These are phyloP conservation scores for Cerceris ruficornis DNA, from an alignment of 2,888 invertebrate genomes.

Conservation along the genomic window DNA sequence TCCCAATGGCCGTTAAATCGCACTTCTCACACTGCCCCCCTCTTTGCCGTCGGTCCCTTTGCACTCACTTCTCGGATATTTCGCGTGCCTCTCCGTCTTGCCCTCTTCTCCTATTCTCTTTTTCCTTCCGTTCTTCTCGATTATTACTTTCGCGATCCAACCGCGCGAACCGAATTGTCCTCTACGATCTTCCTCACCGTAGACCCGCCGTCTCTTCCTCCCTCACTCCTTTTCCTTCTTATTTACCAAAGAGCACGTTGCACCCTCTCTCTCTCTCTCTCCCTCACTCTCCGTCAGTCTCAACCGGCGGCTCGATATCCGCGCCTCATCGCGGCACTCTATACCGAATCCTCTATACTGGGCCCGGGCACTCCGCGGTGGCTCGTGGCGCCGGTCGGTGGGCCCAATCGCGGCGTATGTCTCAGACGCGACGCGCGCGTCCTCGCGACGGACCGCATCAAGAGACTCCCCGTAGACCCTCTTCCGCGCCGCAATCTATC, in stretches of 20 bases:
- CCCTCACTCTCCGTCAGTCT: constrained; percentile 2
- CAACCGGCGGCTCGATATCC: constrained; percentile 19
- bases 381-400: constrained; percentile 41
- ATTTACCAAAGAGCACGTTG: background rate
- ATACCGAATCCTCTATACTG: constrained; percentile 2
- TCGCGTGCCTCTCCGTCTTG: constrained; percentile 22
- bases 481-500: background rate
- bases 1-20: constrained; percentile 67
- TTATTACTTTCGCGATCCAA: too few species aligned
- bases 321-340: constrained; percentile 27
- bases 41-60: constrained; percentile 40
- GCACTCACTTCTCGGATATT: constrained; percentile 13
- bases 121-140: background rate
- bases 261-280: constrained; percentile 6
- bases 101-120: constrained; percentile 7
- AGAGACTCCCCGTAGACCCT: constrained; percentile 3
- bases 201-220: background rate
- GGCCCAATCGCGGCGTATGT: constrained; percentile 35
- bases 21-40: constrained; percentile 69
- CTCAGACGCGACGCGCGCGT: constrained; percentile 48
- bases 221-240: too few species aligned
- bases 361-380: constrained; percentile 15
- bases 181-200: too few species aligned
- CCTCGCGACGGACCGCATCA: constrained; percentile 40
- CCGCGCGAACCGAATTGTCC: too few species aligned